Conservation (phyloP, 1,140 invertebrate species). For the Cataglyphis hispanica region DNA sequence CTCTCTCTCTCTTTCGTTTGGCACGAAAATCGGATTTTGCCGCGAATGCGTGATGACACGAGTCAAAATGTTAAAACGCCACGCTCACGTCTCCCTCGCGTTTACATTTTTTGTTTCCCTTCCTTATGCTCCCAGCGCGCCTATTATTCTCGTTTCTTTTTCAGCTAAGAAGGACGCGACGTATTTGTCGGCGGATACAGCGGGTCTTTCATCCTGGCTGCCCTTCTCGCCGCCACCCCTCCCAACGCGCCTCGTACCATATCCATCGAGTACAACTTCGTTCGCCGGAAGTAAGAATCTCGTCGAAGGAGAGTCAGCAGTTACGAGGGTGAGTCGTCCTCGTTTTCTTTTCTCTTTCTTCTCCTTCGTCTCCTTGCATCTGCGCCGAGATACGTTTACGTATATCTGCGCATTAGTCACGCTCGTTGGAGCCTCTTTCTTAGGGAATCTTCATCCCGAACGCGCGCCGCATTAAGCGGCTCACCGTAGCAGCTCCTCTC, state of each 20-base stretch:
- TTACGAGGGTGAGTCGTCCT: conserved; percentile 5
- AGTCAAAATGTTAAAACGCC: conserved; percentile 47
- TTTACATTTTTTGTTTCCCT: not conserved
- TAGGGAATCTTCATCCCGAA: conserved; percentile 61
- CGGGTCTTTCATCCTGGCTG: conserved; percentile 21
- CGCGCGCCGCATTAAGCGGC: conserved; percentile 66
- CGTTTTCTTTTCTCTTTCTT: not conserved
- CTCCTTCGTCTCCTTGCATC: conserved; percentile 17
- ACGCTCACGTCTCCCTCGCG: not conserved
- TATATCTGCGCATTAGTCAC: conserved; percentile 68
- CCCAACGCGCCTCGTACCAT: conserved; percentile 3
- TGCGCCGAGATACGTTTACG: conserved; percentile 58
- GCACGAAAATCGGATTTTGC: not conserved
- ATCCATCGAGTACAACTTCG: conserved; percentile 59
- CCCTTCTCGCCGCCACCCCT: not conserved
- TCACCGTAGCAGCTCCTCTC: not conserved
- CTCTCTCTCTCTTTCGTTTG: not conserved
- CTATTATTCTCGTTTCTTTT: conserved; percentile 56
- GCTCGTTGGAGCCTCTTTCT: conserved; percentile 71
- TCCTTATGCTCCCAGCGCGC: conserved; percentile 2
- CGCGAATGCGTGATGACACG: conserved; percentile 13
- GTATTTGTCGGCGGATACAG: conserved; percentile 73
- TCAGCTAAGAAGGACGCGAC: conserved; percentile 70
- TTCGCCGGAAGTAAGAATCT: conserved; percentile 46
- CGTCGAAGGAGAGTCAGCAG: conserved; percentile 22